Evolutionary conservation across 2,888 invertebrate genomes (phyloP).

Genomic region (Parnassius smintheus): DNA sequence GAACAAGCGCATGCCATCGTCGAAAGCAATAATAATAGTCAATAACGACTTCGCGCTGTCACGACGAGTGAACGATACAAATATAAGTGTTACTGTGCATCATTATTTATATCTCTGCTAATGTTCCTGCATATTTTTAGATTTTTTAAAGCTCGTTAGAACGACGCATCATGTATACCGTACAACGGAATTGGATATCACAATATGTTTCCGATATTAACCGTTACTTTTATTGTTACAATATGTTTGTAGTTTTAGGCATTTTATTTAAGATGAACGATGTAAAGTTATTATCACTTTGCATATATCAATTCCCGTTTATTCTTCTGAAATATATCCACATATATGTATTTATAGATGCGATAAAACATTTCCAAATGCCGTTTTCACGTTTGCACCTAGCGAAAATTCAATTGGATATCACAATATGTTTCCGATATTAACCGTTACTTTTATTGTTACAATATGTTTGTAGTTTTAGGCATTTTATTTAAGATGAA

Average conservation of each 20-base stretch:
- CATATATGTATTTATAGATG: too few species aligned
- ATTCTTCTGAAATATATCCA: too few species aligned
- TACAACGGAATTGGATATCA: not conserved
- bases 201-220: not conserved
- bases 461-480: too few species aligned
- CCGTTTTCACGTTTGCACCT: too few species aligned
- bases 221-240: not conserved
- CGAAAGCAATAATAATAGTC: slow-evolving; percentile 4
- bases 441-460: not conserved
- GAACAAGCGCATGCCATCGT: slow-evolving; percentile 11
- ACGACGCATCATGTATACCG: slow-evolving; percentile 4
- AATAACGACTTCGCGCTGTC: slow-evolving; percentile 5
- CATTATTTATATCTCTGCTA: slow-evolving; percentile 14
- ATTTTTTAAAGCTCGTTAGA: slow-evolving; percentile 3
- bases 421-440: not conserved
- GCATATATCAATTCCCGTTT: too few species aligned
- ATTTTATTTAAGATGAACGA: too few species aligned
- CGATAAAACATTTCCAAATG: too few species aligned
- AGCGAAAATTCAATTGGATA: not conserved
- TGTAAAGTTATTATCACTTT: too few species aligned
- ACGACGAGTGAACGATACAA: slow-evolving; percentile 14
- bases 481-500: too few species aligned
- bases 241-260: too few species aligned
- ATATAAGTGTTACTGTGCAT: slow-evolving; percentile 4
- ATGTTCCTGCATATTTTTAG: slow-evolving; percentile 7